Evolutionary conservation across 2,888 invertebrate genomes (phyloP).

Genomic region (Polymixis flavicincta): DNA sequence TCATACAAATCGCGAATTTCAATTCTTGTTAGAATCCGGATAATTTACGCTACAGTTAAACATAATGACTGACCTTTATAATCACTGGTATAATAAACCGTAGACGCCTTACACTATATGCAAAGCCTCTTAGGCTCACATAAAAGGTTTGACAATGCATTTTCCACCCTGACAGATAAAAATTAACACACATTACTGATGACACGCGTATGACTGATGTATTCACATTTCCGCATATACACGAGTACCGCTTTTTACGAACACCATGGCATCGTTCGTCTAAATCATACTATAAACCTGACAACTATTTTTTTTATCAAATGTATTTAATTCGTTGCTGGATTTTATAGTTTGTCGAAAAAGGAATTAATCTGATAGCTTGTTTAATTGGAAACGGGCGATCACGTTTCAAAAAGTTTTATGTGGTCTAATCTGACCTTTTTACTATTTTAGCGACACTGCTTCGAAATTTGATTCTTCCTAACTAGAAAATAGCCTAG

Average conservation of each 20-base stretch:
- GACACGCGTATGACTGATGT: constrained; percentile 58
- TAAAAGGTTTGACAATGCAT: constrained; percentile 18
- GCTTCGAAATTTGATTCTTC: background rate
- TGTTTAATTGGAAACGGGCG: constrained; percentile 40
- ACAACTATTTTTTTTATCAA: constrained; percentile 47
- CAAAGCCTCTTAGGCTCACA: background rate
- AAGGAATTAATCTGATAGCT: constrained; percentile 44
- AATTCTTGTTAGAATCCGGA: background rate
- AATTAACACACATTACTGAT: constrained; percentile 44
- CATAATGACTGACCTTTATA: background rate
- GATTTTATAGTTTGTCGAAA: constrained; percentile 36
- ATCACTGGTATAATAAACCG: too few relatives aligned
- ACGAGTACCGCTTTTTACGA: constrained; percentile 50
- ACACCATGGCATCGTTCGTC: constrained; percentile 60
- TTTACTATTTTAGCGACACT: constrained; percentile 2
- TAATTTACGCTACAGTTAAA: background rate
- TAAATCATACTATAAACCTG: constrained; percentile 37
- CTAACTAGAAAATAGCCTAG: background rate
- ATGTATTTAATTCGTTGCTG: constrained; percentile 27
- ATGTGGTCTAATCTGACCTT: background rate
- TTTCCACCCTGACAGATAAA: constrained; percentile 38
- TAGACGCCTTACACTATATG: too few relatives aligned
- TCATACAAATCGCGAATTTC: background rate
- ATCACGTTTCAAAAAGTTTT: constrained; percentile 25
- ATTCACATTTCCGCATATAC: constrained; percentile 50